Base-by-base conservation (phyloP, 2,113 vertebrate species). In the Periophthalmodon schlosseri region DNA sequence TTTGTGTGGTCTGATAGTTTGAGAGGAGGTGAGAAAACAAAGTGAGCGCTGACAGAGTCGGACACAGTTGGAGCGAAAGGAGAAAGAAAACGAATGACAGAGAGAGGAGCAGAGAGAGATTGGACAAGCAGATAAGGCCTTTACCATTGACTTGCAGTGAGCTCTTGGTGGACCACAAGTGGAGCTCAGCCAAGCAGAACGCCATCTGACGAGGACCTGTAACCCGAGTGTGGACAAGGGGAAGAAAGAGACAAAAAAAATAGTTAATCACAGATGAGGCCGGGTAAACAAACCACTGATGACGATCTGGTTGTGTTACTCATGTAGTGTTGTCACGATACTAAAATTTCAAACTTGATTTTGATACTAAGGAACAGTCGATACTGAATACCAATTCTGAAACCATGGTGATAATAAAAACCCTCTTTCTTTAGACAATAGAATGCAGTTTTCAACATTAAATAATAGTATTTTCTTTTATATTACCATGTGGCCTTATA, bases 151-250 rank as follows among this genome's bases (percentile, higher is more conserved):
- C 93, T 86, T 72, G 92, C 85, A 98, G 94, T 77, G 93, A 94
- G 91, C 92, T 96, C 94, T 94, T 98, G 90, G 96, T 94, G 90
- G 97, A 97, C 97, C 96, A 99, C 85, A 98, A 93, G 88, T 97
- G 95, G 77, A 99, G 92, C 89, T 99, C 96, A 85, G 95, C 95
- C 92, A 99, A 90, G 93, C 92, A 98, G 94, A 97, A 97, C 91
- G 97, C 95, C 98, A 99, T 99, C 92, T 93, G 94, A 94, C 72
- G 64, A 89, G 84, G 84, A 82, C 79, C 75, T 56, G 81, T 91
- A 92, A 89, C 76, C 88, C 24, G 81, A 81, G 84, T 87, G 90
- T 92, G 83, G 87, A 73, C 78, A 84, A 83, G 86, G 10, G 69
- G 91, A 63, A 81, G 73, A 67, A 12, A 74, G 76, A 76, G 46